Conservation (phyloP, 30 jellyfish, hydroid and myxozoan genomes). For the Aurelia sp. region DNA sequence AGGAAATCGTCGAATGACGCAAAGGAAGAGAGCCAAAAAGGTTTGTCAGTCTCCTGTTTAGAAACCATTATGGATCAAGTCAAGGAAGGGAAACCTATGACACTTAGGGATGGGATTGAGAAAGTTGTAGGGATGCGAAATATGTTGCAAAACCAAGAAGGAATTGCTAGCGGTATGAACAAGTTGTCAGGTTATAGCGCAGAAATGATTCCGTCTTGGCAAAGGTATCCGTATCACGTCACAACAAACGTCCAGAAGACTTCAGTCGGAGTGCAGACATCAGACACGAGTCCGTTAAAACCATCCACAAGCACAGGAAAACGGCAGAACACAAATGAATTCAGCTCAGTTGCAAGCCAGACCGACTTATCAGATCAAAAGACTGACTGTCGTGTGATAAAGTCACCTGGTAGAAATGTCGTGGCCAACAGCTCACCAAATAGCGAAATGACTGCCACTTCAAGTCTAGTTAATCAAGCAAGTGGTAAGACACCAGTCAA, state of each 20-base stretch:
- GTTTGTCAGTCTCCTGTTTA: constrained; percentile 14
- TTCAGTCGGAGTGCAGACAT: constrained; percentile 51
- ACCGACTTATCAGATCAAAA: background rate
- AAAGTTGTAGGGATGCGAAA: background rate
- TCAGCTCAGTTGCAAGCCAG: background rate
- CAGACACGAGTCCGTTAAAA: constrained; percentile 21
- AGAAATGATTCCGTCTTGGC: constrained; percentile 1
- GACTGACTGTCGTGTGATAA: background rate
- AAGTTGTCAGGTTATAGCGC: background rate
- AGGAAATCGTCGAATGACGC: no score
- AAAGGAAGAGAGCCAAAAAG: background rate
- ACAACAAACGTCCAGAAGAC: constrained; percentile 14
- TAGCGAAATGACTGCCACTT: background rate
- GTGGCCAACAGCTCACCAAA: background rate
- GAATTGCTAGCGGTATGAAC: background rate
- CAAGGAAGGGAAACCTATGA: background rate
- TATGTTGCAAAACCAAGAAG: background rate
- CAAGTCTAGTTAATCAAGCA: background rate
- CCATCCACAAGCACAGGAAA: background rate
- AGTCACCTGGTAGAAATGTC: background rate
- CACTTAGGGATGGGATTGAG: constrained; percentile 15
- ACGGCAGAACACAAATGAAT: background rate
- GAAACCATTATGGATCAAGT: constrained; percentile 23
- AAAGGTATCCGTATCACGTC: constrained; percentile 11
- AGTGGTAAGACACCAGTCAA: background rate